These are phyloP conservation scores for Heliornis fulica DNA, from an alignment of 2,113 vertebrate genomes.

Conservation along the genomic window DNA sequence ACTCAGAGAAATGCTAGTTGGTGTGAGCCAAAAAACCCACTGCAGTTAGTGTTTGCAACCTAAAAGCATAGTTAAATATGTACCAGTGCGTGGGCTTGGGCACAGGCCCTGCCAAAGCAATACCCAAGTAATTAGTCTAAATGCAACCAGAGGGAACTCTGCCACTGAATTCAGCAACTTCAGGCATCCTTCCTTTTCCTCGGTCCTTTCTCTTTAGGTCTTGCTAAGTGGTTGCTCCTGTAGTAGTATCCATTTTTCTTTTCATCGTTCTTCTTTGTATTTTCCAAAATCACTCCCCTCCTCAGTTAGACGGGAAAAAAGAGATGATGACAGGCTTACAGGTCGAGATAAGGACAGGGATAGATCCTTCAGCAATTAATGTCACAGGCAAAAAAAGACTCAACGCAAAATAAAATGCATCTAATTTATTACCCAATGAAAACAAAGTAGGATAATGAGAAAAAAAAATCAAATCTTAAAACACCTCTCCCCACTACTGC, in stretches of 20 bases:
- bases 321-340: too few relatives aligned
- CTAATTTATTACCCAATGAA: too few relatives aligned
- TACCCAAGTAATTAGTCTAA: not conserved
- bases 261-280: not conserved
- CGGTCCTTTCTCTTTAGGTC: not conserved
- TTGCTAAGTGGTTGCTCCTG: not conserved
- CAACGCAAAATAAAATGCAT: too few relatives aligned
- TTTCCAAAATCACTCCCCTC: not conserved
- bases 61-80: not conserved
- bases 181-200: not conserved
- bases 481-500: too few relatives aligned
- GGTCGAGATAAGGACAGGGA: too few relatives aligned
- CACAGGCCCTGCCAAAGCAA: not conserved
- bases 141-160: not conserved
- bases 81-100: not conserved
- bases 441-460: too few relatives aligned
- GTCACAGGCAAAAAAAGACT: too few relatives aligned
- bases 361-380: too few relatives aligned
- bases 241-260: not conserved
- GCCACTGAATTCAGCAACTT: not conserved
- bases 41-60: not conserved
- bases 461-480: too few relatives aligned
- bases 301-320: too few relatives aligned
- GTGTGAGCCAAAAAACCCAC: not conserved
- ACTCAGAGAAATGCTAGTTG: not conserved